A percentile compares a stretch with the other conserved stretches of the same genome.
These are phyloP conservation scores for Mastomys coucha DNA, from an alignment of 2,113 vertebrate genomes.

Conservation along the genomic window DNA sequence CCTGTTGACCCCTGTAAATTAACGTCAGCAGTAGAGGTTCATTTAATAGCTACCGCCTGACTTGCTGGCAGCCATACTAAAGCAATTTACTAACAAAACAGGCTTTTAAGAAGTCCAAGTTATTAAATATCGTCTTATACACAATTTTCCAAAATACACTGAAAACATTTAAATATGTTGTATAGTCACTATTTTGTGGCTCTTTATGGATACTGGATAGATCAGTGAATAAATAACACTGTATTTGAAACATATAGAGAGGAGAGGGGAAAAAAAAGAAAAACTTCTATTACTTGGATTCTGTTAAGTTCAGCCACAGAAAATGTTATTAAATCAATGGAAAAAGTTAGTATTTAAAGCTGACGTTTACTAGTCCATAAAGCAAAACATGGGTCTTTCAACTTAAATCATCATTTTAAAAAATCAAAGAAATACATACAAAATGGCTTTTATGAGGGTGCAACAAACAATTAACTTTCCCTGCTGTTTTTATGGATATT, in stretches of 20 bases:
- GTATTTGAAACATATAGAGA: background rate
- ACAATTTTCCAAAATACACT: constrained; percentile 66
- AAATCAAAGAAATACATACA: constrained; percentile 75
- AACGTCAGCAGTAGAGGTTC: constrained; percentile 89
- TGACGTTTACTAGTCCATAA: constrained; percentile 64
- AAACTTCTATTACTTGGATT: constrained; percentile 13
- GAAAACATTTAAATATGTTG: constrained; percentile 59
- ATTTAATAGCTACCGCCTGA: constrained; percentile 86
- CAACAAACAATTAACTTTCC: constrained; percentile 88
- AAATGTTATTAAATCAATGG: constrained; percentile 66
- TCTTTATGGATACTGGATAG: background rate
- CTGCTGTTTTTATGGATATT: constrained; percentile 72
- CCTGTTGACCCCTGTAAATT: constrained; percentile 91
- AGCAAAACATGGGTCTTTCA: constrained; percentile 72
- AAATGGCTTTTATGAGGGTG: constrained; percentile 81
- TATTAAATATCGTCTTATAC: constrained; percentile 71
- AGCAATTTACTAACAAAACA: constrained; percentile 80
- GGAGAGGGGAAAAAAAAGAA: background rate
- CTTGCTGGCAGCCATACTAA: constrained; percentile 82
- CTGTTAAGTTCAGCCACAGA: constrained; percentile 62
- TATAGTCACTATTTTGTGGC: constrained; percentile 45
- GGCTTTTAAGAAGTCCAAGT: constrained; percentile 59
- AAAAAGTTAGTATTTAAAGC: constrained; percentile 50
- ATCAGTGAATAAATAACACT: background rate
- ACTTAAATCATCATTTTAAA: constrained; percentile 74